Conservation (phyloP, 2,797 vertebrate species). For the Manis crassicaudata region DNA sequence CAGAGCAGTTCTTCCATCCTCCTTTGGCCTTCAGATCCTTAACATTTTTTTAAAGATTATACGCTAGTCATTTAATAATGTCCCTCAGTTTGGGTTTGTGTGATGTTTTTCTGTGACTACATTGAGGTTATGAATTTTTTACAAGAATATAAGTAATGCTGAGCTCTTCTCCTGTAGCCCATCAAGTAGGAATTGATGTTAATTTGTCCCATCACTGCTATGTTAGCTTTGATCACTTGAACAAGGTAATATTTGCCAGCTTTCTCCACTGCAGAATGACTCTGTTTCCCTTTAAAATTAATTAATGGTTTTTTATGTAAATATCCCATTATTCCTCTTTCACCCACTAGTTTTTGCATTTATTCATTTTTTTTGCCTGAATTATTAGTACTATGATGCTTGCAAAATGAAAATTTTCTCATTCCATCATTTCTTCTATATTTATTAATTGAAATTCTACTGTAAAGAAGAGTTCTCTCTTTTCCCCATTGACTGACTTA, state of each 20-base stretch:
- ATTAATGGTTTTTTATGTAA: background rate
- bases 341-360: background rate
- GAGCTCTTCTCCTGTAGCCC: background rate
- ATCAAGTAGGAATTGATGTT: background rate
- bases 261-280: background rate
- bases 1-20: background rate
- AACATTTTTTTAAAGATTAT: background rate
- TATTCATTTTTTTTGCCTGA: background rate
- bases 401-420: background rate
- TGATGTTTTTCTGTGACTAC: background rate
- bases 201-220: background rate
- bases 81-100: background rate
- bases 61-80: background rate
- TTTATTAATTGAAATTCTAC: slow-evolving; percentile 41
- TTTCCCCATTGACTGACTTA: background rate
- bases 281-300: background rate
- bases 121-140: background rate
- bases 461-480: background rate
- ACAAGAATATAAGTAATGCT: background rate
- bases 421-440: background rate
- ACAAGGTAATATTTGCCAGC: background rate
- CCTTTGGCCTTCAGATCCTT: background rate
- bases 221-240: background rate
- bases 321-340: background rate
- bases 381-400: background rate